Evolutionary conservation across 2,797 vertebrate species (phyloP).

Genomic region (Brachyrhaphis roseni): DNA sequence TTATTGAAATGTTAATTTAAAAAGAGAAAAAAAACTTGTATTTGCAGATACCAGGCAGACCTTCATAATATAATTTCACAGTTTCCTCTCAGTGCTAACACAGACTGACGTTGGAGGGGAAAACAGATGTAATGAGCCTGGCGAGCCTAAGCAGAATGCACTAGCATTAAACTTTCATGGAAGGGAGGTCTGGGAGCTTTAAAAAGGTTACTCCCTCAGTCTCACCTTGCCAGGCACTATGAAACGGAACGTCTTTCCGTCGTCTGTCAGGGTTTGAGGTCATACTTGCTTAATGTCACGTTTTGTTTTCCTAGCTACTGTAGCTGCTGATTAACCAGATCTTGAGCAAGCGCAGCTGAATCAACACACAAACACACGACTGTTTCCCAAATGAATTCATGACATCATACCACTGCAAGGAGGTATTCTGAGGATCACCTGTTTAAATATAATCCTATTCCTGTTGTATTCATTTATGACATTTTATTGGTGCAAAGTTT

Average conservation of each 20-base stretch:
- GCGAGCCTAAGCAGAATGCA: conserved; percentile 59
- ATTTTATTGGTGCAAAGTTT: neutral
- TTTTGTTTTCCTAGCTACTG: conserved; percentile 23
- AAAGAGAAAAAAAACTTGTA: neutral
- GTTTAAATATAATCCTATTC: neutral
- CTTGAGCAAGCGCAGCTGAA: conserved; percentile 46
- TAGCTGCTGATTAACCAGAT: conserved; percentile 58
- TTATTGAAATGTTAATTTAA: neutral
- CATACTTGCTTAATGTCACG: conserved; percentile 24
- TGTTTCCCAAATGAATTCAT: conserved; percentile 25
- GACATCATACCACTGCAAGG: too few species aligned
- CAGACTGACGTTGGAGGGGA: conserved; percentile 16
- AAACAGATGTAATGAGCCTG: conserved; percentile 49
- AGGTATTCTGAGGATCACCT: neutral
- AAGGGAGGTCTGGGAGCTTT: conserved; percentile 65
- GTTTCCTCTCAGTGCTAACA: conserved; percentile 52
- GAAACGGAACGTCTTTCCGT: conserved; percentile 12
- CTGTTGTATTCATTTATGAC: neutral
- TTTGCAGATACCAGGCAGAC: conserved; percentile 1
- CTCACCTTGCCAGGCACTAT: conserved; percentile 18
- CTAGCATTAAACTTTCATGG: conserved; percentile 76
- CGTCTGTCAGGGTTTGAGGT: conserved; percentile 25
- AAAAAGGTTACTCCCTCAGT: conserved; percentile 55
- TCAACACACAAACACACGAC: conserved; percentile 38
- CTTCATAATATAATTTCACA: conserved; percentile 33